phyloP scores from a whole-genome alignment of 2,888 invertebrate species.

The Brenthis daphne region DNA sequence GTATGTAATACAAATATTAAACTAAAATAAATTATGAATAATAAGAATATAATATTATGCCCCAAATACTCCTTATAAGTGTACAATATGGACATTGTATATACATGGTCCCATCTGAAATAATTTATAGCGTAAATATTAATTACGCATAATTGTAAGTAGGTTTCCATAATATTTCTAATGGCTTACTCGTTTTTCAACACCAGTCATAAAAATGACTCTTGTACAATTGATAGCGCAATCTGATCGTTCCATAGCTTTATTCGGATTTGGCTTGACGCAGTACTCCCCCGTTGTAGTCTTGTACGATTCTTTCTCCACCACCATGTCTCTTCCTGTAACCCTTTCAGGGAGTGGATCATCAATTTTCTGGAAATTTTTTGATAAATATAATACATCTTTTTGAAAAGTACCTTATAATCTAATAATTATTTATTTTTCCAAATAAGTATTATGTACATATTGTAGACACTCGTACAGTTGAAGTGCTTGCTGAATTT shows the following conservation, averaged over 20 bases:
- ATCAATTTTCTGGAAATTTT: conserved; percentile 58
- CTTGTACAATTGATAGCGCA: conserved; percentile 68
- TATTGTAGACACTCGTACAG: too few relatives aligned
- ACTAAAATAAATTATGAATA: too few relatives aligned
- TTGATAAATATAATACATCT: conserved; percentile 9
- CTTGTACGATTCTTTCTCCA: conserved; percentile 67
- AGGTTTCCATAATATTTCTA: neutral
- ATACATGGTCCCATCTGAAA: too few relatives aligned
- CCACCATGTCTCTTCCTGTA: conserved; percentile 72
- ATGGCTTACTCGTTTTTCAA: conserved; percentile 64
- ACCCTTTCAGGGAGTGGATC: conserved; percentile 65
- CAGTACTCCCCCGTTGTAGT: conserved; percentile 72
- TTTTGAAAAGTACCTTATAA: neutral
- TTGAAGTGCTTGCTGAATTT: too few relatives aligned
- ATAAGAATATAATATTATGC: too few relatives aligned
- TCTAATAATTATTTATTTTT: neutral
- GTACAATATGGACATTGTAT: too few relatives aligned
- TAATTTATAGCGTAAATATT: too few relatives aligned
- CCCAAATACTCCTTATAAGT: too few relatives aligned
- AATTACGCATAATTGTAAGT: neutral
- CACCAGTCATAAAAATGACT: conserved; percentile 70
- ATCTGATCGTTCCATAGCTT: conserved; percentile 73
- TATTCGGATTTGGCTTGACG: conserved; percentile 74
- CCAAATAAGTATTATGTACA: neutral
- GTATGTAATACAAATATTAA: neutral